Conservation (phyloP, 2,888 invertebrate genomes). For the Cataglyphis rosenhaueri region DNA sequence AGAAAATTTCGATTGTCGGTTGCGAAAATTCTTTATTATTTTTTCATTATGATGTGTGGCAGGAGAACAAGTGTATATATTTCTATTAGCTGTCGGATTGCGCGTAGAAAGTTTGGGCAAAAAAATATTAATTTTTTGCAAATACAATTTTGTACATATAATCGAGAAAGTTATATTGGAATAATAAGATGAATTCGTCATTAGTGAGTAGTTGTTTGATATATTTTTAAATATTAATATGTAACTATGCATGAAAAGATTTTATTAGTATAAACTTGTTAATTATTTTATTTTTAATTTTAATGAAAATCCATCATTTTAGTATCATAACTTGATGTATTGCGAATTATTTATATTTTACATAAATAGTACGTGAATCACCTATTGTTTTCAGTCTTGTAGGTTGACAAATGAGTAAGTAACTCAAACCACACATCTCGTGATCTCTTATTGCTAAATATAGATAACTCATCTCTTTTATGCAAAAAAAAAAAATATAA, state of each 20-base stretch:
- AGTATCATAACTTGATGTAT: background rate
- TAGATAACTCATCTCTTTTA: slow-evolving; percentile 4
- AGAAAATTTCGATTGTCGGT: background rate
- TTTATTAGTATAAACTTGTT: background rate
- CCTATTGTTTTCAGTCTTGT: background rate
- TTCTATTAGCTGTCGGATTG: background rate
- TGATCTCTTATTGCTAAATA: background rate
- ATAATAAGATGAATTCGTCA: background rate
- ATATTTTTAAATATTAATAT: background rate
- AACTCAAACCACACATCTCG: background rate
- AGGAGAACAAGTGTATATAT: too few species aligned
- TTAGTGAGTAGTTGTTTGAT: background rate
- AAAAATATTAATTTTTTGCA: background rate
- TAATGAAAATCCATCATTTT: background rate
- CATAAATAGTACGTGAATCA: background rate
- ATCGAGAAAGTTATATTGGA: background rate
- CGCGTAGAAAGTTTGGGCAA: background rate
- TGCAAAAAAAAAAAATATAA: background rate
- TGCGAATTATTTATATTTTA: background rate
- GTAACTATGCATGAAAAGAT: background rate
- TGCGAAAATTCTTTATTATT: background rate
- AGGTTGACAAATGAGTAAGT: slow-evolving; percentile 5
- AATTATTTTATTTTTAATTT: background rate
- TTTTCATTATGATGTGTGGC: background rate
- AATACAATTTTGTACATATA: background rate